Base-by-base conservation (phyloP, 2,113 vertebrate genomes). In the Eublepharis macularius region DNA sequence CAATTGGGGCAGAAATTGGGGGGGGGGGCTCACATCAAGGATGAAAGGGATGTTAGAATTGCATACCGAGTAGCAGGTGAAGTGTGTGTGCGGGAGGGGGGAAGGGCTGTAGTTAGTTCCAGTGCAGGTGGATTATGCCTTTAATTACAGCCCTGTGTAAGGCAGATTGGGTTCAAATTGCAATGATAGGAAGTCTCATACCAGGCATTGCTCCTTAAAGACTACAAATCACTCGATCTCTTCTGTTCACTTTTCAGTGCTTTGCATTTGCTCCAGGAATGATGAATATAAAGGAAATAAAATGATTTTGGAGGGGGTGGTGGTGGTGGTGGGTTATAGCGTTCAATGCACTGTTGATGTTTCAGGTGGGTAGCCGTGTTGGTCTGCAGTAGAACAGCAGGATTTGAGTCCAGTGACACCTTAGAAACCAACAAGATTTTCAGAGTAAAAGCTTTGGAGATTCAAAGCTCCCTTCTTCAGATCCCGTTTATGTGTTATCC, bases 1-100 rank as follows among this genome's bases (percentile, higher is more conserved):
- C 5, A n/a, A 16, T n/a, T 49, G 73, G 26, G 17, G 51, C 34
- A 13, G 49, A 7, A n/a, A 43, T 82, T 1, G 82, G 85, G 65
- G 74, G 10, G 74, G 47, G 16, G 87, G 75, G 88, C 88, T 60
- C 65, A 41, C 14, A 54, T 80, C 57, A 49, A 85, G 88, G 65
- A 32, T 76, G 92, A 88, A 87, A 73, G 82, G 66, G 54, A 69
- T 73, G 87, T 1, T 91, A 81, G 0, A 0, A 82, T 73, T 41
- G 85, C 87, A 86, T 88, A 29, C 6, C 77, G 90, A 94, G 82
- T 76, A 90, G 81, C 80, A 54, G 82, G 86, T 85, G 75, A 36
- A 81, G 60, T n/a, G n/a, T n/a, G n/a, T n/a, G n/a, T n/a, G n/a
- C n/a, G n/a, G n/a, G n/a, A 9, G 19, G 26, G 60, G 60, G 19